Evolutionary conservation across 2,888 invertebrate genomes (phyloP).

Genomic region (Amblyjoppa fuscipennis): DNA sequence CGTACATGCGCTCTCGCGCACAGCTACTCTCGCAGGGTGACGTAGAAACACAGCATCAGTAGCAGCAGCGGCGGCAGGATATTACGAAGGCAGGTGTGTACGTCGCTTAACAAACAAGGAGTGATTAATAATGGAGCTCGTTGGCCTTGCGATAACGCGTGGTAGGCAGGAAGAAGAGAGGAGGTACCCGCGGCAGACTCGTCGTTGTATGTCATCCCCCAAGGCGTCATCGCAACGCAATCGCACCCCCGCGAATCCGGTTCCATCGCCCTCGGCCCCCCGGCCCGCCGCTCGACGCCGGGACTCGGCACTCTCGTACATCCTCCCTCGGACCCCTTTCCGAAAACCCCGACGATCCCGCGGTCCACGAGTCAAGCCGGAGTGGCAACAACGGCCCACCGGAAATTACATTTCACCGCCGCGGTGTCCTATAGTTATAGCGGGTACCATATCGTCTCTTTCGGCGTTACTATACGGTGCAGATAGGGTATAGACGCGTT

Average conservation of each 20-base stretch:
- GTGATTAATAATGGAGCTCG: constrained; percentile 82
- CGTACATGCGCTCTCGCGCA: constrained; percentile 34
- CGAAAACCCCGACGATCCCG: constrained; percentile 54
- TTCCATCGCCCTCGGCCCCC: constrained; percentile 50
- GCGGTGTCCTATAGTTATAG: constrained; percentile 74
- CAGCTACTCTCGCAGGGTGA: constrained; percentile 29
- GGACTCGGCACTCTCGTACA: constrained; percentile 38
- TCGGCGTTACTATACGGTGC: constrained; percentile 21
- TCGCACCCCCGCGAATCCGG: constrained; percentile 72
- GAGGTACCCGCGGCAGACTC: constrained; percentile 37
- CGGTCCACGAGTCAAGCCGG: constrained; percentile 66
- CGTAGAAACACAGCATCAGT: constrained; percentile 26
- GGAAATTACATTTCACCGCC: constrained; percentile 84
- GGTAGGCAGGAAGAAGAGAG: constrained; percentile 54
- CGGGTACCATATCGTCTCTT: constrained; percentile 54
- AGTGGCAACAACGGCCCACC: constrained; percentile 76
- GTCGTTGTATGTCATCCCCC: constrained; percentile 75
- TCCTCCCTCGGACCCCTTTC: not conserved
- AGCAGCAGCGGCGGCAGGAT: constrained; percentile 69
- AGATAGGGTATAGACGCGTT: constrained; percentile 38
- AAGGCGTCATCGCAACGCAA: constrained; percentile 78
- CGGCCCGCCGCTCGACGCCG: constrained; percentile 26
- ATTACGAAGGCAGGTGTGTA: constrained; percentile 82
- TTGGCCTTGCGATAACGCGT: constrained; percentile 80
- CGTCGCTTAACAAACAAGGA: constrained; percentile 83